Base-by-base conservation (phyloP, 2,888 invertebrate genomes). In the Tinea pellionella region DNA sequence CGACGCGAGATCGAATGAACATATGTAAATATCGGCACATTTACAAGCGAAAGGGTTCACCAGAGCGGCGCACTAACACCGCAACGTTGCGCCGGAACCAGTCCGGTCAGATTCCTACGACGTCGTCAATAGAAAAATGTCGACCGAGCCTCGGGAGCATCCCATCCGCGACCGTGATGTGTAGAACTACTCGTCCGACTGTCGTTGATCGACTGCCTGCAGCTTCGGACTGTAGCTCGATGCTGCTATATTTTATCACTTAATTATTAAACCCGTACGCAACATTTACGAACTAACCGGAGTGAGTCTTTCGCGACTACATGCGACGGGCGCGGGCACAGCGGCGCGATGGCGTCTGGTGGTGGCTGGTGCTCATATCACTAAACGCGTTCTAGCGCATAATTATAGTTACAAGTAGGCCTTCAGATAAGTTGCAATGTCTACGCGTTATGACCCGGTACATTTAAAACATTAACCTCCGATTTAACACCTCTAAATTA, bases 71-170 rank as follows among this genome's bases (percentile, higher is more conserved):
- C 85, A 83, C 83, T 86, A 81, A 83, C 84, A 59, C 57, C 32
- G 83, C 79, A 78, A 82, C 76, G 82, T 80, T 83, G 80, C 80
- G 84, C 81, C 82, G 85, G 88, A 90, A 90, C 90, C 89, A 88
- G 90, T 90, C 88, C 89, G 89, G 89, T 88, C 83, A 88, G 89
- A 89, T 90, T 89, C 89, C 89, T 89, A 88, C 85, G 85, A 85
- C 84, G 88, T 88, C 86, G 71, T 70, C 84, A 86, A 84, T 84
- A 84, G 88, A 89, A 89, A 89, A 89, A 89, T 89, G 88, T 89
- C 85, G 88, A 81, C 78, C 73, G 70, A 78, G 75, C 77, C 77
- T 78, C 71, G 71, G 77, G 75, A 77, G 74, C 80, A 81, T 81
- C 82, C 78, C 72, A 75, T 63, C 73, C 69, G 18, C 80, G 78